Base-by-base conservation (phyloP, 1,140 invertebrate genomes). In the Trissolcus basalis region DNA sequence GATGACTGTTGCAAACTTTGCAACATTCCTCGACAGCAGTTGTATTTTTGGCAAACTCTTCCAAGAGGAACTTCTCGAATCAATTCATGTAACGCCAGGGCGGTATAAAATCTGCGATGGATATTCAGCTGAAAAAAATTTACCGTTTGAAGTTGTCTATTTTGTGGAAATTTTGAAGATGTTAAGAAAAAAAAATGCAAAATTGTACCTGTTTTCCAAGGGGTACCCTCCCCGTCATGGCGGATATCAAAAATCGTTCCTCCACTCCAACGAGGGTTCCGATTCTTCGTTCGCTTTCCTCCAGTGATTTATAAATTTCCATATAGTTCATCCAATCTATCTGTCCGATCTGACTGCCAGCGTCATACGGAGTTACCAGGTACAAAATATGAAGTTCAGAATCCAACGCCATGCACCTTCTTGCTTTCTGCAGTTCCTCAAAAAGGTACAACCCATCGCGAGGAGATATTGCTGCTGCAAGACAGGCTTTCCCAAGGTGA, bases 381-480 rank as follows among this genome's bases (percentile, higher is more conserved):
- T 99, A 99, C 48, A 99, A 92, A 33, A 99, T 91, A 87, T 99
- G 98, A 0, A 99, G 90, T 82, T 99, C 97, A 77, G 94, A 96
- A 82, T 98, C 96, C 7, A 99, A 88, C 0, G 97, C 96, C 85
- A 99, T 95, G 80, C 94, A 95, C 80, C 93, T 92, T 43, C 96
- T 89, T 0, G 97, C 96, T 86, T 93, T 94, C 83, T 97, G 92
- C n/a, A 99, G 84, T 85, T 99, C 97, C 78, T 92, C 92, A 81
- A 98, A 96, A 13, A 99, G 90, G 32, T 92, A 90, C 3, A 98
- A 88, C 1, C 96, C 96, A 84, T 99, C 96, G 84, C 95, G 94
- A 0, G 97, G 97, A 12, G 96, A 93, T 83, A 99, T 91, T 0
- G 96, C 96, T 0, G 97, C 97, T 48, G 96, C 93, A 13, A 99